Evolutionary conservation across 2,888 invertebrate species (phyloP), one percentile per base, ranked within the genome.

Genomic region (Notocelia uddmanniana): DNA sequence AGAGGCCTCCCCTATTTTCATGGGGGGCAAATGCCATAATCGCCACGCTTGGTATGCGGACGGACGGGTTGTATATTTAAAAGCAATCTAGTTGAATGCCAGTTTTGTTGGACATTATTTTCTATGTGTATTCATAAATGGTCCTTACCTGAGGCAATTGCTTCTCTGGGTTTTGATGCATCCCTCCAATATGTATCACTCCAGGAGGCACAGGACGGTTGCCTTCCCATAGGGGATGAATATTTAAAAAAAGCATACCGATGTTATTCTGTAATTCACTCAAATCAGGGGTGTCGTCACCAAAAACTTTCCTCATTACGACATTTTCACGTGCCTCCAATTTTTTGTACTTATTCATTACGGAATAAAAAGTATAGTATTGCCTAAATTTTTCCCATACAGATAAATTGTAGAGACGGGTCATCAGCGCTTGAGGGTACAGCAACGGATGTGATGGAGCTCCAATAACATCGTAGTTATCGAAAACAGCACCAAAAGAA

Each of bases 241-340:
- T 78, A 73, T 93, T 93, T 1, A 90, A 50, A 73, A 94, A 85
- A 23, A 92, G 52, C 81, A 93, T 79, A 60, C 88, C 85, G 18
- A 88, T 78, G 59, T 82, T 82, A n/a, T 81, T 76, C n/a, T 66
- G 73, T 19, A 85, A 75, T 60, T 81, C 79, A 13, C 52, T 73
- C 6, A 84, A 10, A 3, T 69, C 26, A 1, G 84, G 81, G 3
- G 76, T 55, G 55, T 81, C 68, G 5, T 45, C 55, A 15, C 86
- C 87, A 75, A 85, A 82, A 3, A 77, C 13, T 67, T 54, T 73
- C 55, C 68, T 79, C 0, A 77, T 52, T 59, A 79, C 68, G 41
- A 64, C 55, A 68, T 83, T 73, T 37, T 81, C 78, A 23, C 70
- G 13, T 76, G 50, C 9, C 74, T 19, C 70, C 73, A 74, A 84